These are phyloP conservation scores for Himalopsyche anomala DNA, from an alignment of 2,888 invertebrate species.

Conservation along the genomic window DNA sequence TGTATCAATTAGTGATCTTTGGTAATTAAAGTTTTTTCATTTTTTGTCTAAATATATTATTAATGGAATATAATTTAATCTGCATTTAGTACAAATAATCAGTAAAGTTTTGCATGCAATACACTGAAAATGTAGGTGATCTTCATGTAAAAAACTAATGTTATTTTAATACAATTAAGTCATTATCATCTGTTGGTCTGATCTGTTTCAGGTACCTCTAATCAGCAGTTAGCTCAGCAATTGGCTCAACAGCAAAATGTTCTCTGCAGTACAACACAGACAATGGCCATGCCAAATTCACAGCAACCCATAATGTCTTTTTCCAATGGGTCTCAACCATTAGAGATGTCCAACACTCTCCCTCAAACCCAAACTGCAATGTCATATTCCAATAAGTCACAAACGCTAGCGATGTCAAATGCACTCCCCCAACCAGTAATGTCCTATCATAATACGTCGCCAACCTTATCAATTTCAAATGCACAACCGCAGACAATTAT, in stretches of 20 bases:
- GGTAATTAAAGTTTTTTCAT: no score
- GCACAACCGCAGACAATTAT: conserved; percentile 6
- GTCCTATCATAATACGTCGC: conserved; percentile 1
- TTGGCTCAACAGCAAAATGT: conserved; percentile 71
- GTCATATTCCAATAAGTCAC: not conserved
- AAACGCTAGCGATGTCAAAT: conserved; percentile 22
- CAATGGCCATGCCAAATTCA: conserved; percentile 74
- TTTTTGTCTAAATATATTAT: no score
- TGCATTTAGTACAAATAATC: no score
- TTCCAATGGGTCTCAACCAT: conserved; percentile 74
- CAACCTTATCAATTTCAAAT: conserved; percentile 7
- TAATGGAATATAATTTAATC: no score
- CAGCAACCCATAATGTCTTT: conserved; percentile 74
- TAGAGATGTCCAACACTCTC: conserved; percentile 17
- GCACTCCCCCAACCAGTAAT: conserved; percentile 1
- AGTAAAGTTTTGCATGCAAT: no score
- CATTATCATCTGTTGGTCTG: no score
- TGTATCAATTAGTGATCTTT: no score
- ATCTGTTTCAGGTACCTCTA: conserved; percentile 12
- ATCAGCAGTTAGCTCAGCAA: not conserved
- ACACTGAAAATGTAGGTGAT: no score
- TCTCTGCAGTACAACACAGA: conserved; percentile 75
- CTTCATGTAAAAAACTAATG: no score
- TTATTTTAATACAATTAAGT: no score
- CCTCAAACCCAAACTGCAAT: conserved; percentile 15